These are phyloP conservation scores for Cephus nigrinus DNA, from an alignment of 2,888 invertebrate genomes.

Conservation along the genomic window DNA sequence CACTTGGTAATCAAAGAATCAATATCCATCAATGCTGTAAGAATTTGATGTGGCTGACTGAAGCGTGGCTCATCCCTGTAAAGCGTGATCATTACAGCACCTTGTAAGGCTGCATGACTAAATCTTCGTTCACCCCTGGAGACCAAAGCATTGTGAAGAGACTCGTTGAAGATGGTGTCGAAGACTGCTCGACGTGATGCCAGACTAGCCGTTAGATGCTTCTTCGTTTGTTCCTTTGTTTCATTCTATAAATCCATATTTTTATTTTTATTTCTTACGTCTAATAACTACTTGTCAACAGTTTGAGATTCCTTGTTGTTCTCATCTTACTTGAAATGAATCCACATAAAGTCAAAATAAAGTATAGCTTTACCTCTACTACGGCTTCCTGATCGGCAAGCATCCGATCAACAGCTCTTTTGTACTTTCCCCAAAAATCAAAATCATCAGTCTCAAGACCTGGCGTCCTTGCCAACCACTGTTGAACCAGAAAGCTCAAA, in stretches of 20 bases:
- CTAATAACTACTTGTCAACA: not conserved
- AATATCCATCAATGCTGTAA: conserved; percentile 96
- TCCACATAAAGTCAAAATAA: not conserved
- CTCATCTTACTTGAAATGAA: not conserved
- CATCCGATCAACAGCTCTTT: conserved; percentile 77
- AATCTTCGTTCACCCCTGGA: conserved; percentile 89
- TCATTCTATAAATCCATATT: conserved; percentile 68
- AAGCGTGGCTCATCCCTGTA: conserved; percentile 98
- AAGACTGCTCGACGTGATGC: conserved; percentile 86
- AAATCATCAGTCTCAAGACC: conserved; percentile 83
- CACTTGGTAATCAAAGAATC: conserved; percentile 98
- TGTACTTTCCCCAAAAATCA: conserved; percentile 95
- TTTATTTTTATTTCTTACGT: not conserved
- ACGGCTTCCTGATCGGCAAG: conserved; percentile 75
- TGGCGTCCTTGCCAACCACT: conserved; percentile 95
- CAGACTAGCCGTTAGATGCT: conserved; percentile 78
- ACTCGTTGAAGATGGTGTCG: conserved; percentile 88
- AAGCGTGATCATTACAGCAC: conserved; percentile 97
- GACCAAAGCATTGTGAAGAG: conserved; percentile 84
- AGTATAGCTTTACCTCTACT: conserved; percentile 69
- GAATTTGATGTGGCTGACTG: conserved; percentile 96
- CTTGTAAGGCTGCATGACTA: conserved; percentile 92
- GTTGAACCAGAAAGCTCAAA: conserved; percentile 85
- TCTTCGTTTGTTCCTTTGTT: conserved; percentile 72
- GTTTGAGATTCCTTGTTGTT: too few relatives aligned